Conservation (phyloP, 2,113 vertebrate species). For the Aythya baeri region DNA sequence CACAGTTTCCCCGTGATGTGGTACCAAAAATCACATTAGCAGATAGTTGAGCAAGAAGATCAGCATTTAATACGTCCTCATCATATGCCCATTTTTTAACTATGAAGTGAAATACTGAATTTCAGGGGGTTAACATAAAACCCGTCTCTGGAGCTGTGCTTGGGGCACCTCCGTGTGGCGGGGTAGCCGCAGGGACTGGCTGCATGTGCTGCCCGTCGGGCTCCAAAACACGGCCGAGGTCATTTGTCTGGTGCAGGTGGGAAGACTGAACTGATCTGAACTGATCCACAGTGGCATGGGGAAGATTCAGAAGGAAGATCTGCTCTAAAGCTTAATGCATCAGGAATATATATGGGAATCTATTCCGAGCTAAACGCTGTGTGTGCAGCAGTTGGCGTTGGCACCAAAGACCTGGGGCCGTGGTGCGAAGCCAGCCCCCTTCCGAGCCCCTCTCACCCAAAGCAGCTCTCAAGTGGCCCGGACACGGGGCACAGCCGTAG, state of each 20-base stretch:
- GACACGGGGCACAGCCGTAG: accelerated
- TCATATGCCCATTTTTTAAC: neutral
- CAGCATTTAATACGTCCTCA: neutral
- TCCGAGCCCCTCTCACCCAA: neutral
- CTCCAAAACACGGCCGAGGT: neutral
- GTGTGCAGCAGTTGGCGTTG: neutral
- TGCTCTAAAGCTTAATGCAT: neutral
- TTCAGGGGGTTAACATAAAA: neutral
- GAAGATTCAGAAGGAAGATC: neutral
- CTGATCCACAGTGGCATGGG: accelerated
- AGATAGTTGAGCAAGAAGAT: neutral
- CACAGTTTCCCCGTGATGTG: neutral
- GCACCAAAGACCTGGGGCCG: neutral
- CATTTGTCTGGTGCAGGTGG: neutral
- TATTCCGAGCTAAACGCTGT: accelerated
- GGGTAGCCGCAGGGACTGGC: accelerated
- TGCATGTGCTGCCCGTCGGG: accelerated
- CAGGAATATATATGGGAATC: neutral
- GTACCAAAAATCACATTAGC: slow-evolving; percentile 19
- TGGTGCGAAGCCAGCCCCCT: neutral
- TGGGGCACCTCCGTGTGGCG: neutral
- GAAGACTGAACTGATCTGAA: neutral
- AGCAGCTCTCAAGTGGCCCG: accelerated
- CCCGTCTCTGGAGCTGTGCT: neutral
- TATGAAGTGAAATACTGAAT: neutral